phyloP scores from a whole-genome alignment of 2,113 vertebrate genomes.

The Xyliphius kryptos region DNA sequence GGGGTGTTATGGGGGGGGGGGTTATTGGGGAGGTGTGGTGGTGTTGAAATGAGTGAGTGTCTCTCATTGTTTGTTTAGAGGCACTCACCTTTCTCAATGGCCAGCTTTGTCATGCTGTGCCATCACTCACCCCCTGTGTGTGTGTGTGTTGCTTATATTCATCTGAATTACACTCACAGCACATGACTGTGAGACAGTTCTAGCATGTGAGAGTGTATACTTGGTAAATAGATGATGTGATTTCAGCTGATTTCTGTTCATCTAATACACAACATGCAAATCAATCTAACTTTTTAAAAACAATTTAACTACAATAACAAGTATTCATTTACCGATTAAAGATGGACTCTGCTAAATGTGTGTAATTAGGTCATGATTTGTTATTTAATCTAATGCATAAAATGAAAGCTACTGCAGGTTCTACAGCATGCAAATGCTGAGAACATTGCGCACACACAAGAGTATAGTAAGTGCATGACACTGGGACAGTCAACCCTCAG shows the following conservation, averaged over 20 bases:
- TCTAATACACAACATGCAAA: neutral
- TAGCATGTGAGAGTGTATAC: neutral
- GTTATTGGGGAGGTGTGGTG: neutral
- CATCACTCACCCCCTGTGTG: constrained; percentile 13
- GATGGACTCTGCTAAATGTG: too few species aligned
- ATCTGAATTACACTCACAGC: neutral
- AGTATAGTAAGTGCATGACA: too few species aligned
- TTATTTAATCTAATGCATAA: too few species aligned
- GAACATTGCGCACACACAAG: too few species aligned
- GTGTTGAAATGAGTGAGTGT: constrained; percentile 6
- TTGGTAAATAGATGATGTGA: neutral
- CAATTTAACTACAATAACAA: too few species aligned
- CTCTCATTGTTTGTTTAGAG: constrained; percentile 37
- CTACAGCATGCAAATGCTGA: too few species aligned
- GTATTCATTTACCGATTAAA: too few species aligned
- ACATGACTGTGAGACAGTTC: neutral
- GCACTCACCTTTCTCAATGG: constrained; percentile 31
- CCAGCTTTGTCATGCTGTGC: constrained; percentile 9
- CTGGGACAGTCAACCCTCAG: too few species aligned
- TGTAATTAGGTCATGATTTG: too few species aligned
- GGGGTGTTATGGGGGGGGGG: too few species aligned
- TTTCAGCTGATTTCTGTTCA: neutral
- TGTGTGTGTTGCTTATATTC: constrained; percentile 12
- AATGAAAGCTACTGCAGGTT: too few species aligned
- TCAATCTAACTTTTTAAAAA: too few species aligned